Percentiles rank a stretch among this genome's conserved stretches.
These are phyloP conservation scores for Puntigrus tetrazona DNA, from an alignment of 2,113 vertebrate genomes.

Conservation along the genomic window DNA sequence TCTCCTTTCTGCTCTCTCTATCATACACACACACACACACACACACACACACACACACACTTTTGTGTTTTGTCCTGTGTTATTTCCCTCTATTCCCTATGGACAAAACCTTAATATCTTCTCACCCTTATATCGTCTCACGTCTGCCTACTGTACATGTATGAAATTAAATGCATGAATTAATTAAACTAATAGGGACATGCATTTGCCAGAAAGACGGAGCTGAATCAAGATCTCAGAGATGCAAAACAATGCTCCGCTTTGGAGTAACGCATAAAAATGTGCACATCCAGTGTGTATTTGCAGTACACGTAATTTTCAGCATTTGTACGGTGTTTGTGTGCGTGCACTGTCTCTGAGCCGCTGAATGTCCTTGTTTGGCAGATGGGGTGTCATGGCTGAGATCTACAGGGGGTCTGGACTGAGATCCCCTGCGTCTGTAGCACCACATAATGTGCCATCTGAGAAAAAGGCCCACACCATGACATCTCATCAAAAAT, in stretches of 20 bases:
- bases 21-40: background rate
- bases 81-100: constrained; percentile 8
- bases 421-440: background rate
- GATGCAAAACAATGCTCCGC: background rate
- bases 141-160: constrained; percentile 31
- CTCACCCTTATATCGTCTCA: constrained; percentile 30
- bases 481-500: constrained; percentile 20
- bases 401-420: constrained; percentile 34
- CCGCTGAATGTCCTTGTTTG: constrained; percentile 28
- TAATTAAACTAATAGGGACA: background rate
- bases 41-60: background rate
- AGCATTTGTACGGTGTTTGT: background rate
- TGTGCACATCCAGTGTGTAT: background rate
- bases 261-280: background rate
- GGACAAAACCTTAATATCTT: constrained; percentile 26
- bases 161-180: constrained; percentile 32
- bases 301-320: background rate
- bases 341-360: background rate
- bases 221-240: background rate
- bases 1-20: background rate
- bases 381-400: constrained; percentile 55
- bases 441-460: constrained; percentile 33
- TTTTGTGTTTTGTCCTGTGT: constrained; percentile 1
- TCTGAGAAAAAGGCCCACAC: constrained; percentile 30
- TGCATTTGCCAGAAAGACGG: background rate